These are phyloP conservation scores for Mungos mungo DNA, from an alignment of 2,113 vertebrate genomes.

Conservation along the genomic window DNA sequence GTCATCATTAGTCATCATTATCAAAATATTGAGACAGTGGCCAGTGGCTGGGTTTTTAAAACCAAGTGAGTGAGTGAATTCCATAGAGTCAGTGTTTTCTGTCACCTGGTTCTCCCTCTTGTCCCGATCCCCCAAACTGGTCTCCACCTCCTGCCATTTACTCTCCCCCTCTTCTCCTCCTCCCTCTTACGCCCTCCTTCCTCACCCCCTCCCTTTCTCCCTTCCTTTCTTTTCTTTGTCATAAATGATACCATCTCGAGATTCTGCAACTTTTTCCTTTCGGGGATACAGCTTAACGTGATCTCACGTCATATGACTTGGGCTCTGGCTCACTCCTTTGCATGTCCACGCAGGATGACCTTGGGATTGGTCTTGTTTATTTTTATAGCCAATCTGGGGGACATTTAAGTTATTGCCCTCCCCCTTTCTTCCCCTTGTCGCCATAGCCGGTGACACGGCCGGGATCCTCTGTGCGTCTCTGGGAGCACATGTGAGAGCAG, in stretches of 20 bases:
- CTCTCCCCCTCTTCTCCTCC: fast-evolving
- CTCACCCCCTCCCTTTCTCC: background rate
- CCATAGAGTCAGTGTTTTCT: background rate
- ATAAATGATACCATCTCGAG: background rate
- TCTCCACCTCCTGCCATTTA: background rate
- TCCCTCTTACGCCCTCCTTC: fast-evolving
- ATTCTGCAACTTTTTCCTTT: background rate
- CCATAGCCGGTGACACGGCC: background rate
- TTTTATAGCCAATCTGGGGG: background rate
- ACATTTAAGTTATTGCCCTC: too few species aligned
- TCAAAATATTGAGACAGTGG: conserved; percentile 60
- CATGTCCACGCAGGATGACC: background rate
- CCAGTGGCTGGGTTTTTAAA: conserved; percentile 48
- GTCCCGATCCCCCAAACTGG: background rate
- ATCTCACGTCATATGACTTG: background rate
- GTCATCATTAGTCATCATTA: conserved; percentile 65
- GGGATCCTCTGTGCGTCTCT: too few species aligned
- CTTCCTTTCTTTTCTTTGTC: background rate
- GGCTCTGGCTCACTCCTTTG: background rate
- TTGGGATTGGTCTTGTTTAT: background rate
- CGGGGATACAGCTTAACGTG: background rate
- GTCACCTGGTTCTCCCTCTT: background rate
- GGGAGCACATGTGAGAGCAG: fast-evolving
- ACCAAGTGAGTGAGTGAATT: background rate
- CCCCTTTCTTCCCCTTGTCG: background rate